Evolutionary conservation across 2,113 vertebrate genomes (phyloP), one percentile per base, ranked within the genome.

Genomic region (Ranitomeya imitator): DNA sequence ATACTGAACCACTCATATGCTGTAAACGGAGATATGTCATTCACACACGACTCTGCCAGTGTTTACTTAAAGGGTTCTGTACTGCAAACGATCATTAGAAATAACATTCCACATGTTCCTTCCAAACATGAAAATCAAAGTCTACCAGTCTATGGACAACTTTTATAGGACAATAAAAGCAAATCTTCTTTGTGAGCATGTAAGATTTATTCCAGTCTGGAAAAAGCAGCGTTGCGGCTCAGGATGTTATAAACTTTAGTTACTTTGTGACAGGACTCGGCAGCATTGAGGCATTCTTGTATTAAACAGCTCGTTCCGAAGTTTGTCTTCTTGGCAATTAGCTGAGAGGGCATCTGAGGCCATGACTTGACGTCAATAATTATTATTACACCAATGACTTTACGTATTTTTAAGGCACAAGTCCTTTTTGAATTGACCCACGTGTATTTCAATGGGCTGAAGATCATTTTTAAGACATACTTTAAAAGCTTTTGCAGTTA

Each of bases 131-230:
- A 54, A 23, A 26, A 69, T 84, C 51, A 84, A 52, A 84, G 31
- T 84, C 21, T 71, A 84, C 82, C 63, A 84, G 82, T 26, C 65
- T 23, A 23, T 13, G n/a, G 82, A 55, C 45, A 84, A 18, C 45
- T 71, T 84, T 84, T 71, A 84, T 71, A 54, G 63, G 82, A 26
- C 67, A 69, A 69, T 84, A 84, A 84, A 84, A 37, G 23, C 57
- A 81, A 83, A 83, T 45, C 37, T 81, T 60, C 59, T 52, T 23
- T 52, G 81, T 52, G 21, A 69, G 63, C 8, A 54, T 26, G n/a
- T 18, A 14, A 84, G 45, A 84, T 84, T 71, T 84, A 84, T 84
- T 69, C 19, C 51, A 54, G 52, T 45, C n/a, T 84, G 63, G 63
- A 18, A 69, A 84, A 84, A 69, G 45, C n/a, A 14, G 21, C 21